A percentile compares a stretch with the other conserved stretches of the same genome.
These are phyloP conservation scores for Myrmophylax atrothorax DNA, from an alignment of 2,113 vertebrate species.

Conservation along the genomic window DNA sequence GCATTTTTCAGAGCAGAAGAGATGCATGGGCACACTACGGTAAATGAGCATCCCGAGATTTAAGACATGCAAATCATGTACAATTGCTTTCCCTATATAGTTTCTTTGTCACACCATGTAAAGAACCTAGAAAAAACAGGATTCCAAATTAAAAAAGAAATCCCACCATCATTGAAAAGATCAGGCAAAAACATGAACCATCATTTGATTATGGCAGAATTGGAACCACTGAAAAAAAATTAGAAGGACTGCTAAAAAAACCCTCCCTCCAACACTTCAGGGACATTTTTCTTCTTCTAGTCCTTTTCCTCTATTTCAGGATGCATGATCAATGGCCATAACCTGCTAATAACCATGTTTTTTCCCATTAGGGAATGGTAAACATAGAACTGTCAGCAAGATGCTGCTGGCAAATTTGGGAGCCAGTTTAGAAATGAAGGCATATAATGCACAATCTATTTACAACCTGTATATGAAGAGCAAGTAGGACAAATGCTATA, in stretches of 20 bases:
- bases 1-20: background rate
- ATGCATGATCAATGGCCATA: fast-evolving
- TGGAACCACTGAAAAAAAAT: background rate
- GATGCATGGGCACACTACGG: background rate
- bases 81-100: background rate
- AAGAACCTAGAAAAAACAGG: background rate
- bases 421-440: background rate
- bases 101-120: background rate
- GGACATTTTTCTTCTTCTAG: background rate
- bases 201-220: background rate
- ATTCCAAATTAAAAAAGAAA: background rate
- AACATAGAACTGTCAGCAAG: background rate
- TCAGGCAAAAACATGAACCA: background rate
- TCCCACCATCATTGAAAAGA: background rate
- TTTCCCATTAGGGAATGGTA: background rate
- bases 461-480: background rate
- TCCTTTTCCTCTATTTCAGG: background rate
- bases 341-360: background rate
- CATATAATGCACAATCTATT: background rate
- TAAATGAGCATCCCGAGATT: background rate
- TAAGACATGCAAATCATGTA: background rate
- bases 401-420: background rate
- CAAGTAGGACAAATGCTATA: background rate
- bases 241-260: background rate
- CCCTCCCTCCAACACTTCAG: background rate